Conservation (phyloP, 2,797 vertebrate genomes). For the Malurus splendens region DNA sequence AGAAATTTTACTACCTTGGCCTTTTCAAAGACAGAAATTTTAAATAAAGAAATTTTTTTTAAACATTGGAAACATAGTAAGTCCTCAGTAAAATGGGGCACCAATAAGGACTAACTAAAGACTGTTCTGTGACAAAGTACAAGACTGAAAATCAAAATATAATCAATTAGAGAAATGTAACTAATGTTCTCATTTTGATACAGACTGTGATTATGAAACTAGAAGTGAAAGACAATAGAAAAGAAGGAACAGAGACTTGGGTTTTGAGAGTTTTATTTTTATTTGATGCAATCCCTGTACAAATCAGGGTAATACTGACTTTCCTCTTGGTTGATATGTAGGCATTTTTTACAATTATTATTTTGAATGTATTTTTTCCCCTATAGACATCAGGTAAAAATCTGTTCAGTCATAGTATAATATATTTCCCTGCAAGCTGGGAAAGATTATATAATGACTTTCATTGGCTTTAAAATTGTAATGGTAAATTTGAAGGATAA, state of each 20-base stretch:
- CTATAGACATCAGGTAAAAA: background rate
- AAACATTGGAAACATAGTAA: background rate
- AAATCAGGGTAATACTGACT: background rate
- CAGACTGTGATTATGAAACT: background rate
- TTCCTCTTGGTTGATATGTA: background rate
- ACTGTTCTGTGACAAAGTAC: background rate
- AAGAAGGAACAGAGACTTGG: background rate
- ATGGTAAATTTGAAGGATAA: background rate
- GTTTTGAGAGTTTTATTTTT: background rate
- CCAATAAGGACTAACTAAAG: background rate
- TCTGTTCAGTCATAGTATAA: background rate
- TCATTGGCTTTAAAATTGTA: background rate
- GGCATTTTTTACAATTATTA: accelerated
- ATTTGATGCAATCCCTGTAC: background rate
- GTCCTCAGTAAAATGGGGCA: background rate
- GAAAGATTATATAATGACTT: background rate
- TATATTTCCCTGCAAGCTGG: background rate
- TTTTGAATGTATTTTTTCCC: background rate
- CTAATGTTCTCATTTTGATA: background rate
- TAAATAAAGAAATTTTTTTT: background rate
- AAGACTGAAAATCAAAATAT: background rate
- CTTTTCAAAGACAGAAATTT: background rate
- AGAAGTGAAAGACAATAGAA: background rate
- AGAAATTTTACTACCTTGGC: background rate
- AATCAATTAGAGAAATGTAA: background rate